Percentiles rank a stretch among this genome's conserved stretches.
phyloP scores from a whole-genome alignment of 2,888 invertebrate species.

The Trypoxylon attenuatum region DNA sequence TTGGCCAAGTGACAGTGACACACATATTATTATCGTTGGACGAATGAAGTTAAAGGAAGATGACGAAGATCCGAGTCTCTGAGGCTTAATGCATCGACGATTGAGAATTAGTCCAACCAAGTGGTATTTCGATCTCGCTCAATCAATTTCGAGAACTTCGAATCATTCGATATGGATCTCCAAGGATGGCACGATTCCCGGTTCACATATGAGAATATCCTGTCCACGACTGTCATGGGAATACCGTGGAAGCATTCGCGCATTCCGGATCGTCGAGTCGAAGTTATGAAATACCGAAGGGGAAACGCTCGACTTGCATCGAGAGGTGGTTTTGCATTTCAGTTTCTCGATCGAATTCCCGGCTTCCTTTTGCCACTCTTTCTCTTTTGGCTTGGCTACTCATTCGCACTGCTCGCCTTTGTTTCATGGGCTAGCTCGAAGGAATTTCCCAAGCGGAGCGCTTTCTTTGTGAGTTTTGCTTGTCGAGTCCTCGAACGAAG shows the following conservation, averaged over 20 bases:
- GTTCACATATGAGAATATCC: slow-evolving; percentile 17
- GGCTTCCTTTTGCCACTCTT: slow-evolving; percentile 3
- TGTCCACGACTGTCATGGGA: slow-evolving; percentile 31
- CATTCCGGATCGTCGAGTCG: slow-evolving; percentile 39
- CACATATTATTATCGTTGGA: too few relatives aligned
- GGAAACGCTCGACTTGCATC: slow-evolving; percentile 50
- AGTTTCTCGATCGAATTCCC: slow-evolving; percentile 52
- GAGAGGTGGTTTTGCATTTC: slow-evolving; percentile 61
- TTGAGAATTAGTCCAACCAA: too few relatives aligned
- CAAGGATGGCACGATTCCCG: slow-evolving; percentile 4
- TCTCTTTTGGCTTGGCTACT: slow-evolving; percentile 1
- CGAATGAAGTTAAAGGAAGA: too few relatives aligned
- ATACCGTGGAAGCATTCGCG: slow-evolving; percentile 35
- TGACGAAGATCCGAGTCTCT: too few relatives aligned
- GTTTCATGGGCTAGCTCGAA: slow-evolving; percentile 20
- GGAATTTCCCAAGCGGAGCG: slow-evolving; percentile 35
- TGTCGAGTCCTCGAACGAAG: neutral
- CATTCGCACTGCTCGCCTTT: slow-evolving; percentile 15
- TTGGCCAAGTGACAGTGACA: too few relatives aligned
- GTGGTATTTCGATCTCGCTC: neutral
- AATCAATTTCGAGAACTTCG: neutral
- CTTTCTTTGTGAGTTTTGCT: slow-evolving; percentile 16
- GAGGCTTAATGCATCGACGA: too few relatives aligned
- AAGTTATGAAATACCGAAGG: slow-evolving; percentile 62
- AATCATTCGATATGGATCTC: slow-evolving; percentile 4